A percentile compares a stretch with the other conserved stretches of the same genome.
Evolutionary conservation across 1,140 invertebrate genomes (phyloP).

Genomic region (Chymomyza costata): DNA sequence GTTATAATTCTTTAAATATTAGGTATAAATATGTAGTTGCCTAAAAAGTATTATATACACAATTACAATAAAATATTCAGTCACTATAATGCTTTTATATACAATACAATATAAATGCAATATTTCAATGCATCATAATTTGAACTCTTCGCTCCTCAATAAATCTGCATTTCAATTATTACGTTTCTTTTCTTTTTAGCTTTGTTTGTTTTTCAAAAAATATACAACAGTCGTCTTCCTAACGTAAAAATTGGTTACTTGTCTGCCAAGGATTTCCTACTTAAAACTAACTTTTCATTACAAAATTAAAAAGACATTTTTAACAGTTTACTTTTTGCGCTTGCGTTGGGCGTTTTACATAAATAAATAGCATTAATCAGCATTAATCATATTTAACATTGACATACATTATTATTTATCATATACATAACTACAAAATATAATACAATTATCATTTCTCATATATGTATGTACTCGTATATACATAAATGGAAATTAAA

Average conservation of each 20-base stretch:
- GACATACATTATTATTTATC: slow-evolving; percentile 53
- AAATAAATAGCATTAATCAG: slow-evolving; percentile 63
- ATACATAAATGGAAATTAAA: background rate
- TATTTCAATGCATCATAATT: slow-evolving; percentile 39
- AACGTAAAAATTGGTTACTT: slow-evolving; percentile 11
- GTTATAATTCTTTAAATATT: slow-evolving; percentile 69
- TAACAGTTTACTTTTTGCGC: slow-evolving; percentile 14
- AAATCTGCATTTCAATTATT: slow-evolving; percentile 57
- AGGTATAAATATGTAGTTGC: slow-evolving; percentile 66
- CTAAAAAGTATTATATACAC: slow-evolving; percentile 72
- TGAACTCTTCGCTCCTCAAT: slow-evolving; percentile 47
- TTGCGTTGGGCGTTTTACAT: slow-evolving; percentile 15
- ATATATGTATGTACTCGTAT: background rate
- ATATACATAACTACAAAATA: slow-evolving; percentile 44
- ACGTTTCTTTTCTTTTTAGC: background rate
- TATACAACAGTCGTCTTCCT: slow-evolving; percentile 55
- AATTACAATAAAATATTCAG: slow-evolving; percentile 72
- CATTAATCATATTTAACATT: slow-evolving; percentile 65
- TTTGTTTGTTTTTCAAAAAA: slow-evolving; percentile 18
- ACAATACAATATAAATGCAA: slow-evolving; percentile 40
- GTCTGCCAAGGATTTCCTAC: slow-evolving; percentile 57
- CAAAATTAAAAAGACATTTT: slow-evolving; percentile 37
- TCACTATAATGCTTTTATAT: slow-evolving; percentile 71
- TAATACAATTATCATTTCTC: slow-evolving; percentile 53
- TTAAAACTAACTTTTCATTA: slow-evolving; percentile 47